Base-by-base conservation (phyloP, 2,797 vertebrate genomes). In the Cossypha caffra region DNA sequence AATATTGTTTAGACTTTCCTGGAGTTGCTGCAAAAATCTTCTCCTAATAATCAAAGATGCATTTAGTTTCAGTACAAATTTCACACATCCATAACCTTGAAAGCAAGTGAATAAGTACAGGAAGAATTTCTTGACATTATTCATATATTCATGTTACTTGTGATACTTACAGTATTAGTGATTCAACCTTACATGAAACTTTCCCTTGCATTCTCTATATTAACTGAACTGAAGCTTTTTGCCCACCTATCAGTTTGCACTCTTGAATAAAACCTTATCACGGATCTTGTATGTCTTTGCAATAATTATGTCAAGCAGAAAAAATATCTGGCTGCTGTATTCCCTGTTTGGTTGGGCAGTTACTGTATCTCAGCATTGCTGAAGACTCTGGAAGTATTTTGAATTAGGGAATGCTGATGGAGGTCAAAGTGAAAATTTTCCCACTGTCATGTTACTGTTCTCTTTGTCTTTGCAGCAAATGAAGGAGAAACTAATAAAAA, bases 391-490 rank as follows among this genome's bases (percentile, higher is more conserved):
- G 31, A 76, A 86, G n/a, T 2, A 1, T 37, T 69, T 79, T 59
- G 24, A 75, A 33, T 58, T 58, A 55, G 42, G 12, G 10, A 31
- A 19, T 35, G 37, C 3, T 77, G 68, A 40, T 23, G 18, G 45
- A 51, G 75, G 24, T 10, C 42, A 38, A 67, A 67, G 24, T n/a
- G 23, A 7, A 79, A 43, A 29, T 77, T 74, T 74, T 67, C 9
- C 50, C 24, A 5, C 10, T 42, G 20, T 29, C 25, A 31, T 1
- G 7, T 1, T 1, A 3, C 14, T 67, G 17, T 14, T 55, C 13
- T 63, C 42, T 21, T 64, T 74, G 18, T 5, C 16, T 64, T 75
- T 67, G 17, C 14, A 64, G 13, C n/a, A 77, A 77, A 63, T 2
- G 5, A 72, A 63, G 13, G 15, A 83, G 58, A 66, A 85, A 74